Evolutionary conservation across 2,113 vertebrate species (phyloP), one percentile per base, ranked within the genome.

Genomic region (Anser brachyrhynchus): DNA sequence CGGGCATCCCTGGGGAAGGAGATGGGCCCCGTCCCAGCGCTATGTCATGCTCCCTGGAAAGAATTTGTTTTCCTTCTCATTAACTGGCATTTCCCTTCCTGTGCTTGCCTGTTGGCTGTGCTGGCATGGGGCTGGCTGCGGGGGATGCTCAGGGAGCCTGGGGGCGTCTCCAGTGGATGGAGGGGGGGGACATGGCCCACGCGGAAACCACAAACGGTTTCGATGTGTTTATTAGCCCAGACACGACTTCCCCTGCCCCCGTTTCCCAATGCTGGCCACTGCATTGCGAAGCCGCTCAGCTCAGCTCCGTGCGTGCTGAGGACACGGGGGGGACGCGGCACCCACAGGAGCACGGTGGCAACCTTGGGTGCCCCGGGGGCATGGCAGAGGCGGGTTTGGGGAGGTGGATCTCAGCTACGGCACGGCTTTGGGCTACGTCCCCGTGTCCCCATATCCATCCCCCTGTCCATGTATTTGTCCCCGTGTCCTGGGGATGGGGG

Each of bases 131-230:
- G 26, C 52, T 55, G 52, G 51, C 51, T 52, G 51, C 51, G 51
- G 51, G 23, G 51, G 52, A 55, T 29, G 26, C 52, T 55, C 26
- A 28, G 52, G 52, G 52, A 55, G 52, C 26, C 8, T 16, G 52
- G 52, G 52, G 28, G 29, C 6, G 16, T 57, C 16, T 57, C 54
- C 51, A 28, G 28, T 57, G 54, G 29, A 18, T 57, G 54, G 13
- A 79, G 44, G 15, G 9, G 52, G 51, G 23, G 18, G 76, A 43
- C 13, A 52, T 4, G 20, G 58, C 77, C 70, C 64, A 13, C 2
- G 21, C 1, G 59, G 94, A 97, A 96, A 95, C 96, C 94, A 84
- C 94, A 81, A 87, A 51, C 8, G 4, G 92, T 92, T 94, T 93
- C 3, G 65, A 89, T 93, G 84, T 41, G n/a, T 89, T 93, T 77